These are phyloP conservation scores for Crotalus adamanteus DNA, from an alignment of 2,797 vertebrate genomes.

Conservation along the genomic window DNA sequence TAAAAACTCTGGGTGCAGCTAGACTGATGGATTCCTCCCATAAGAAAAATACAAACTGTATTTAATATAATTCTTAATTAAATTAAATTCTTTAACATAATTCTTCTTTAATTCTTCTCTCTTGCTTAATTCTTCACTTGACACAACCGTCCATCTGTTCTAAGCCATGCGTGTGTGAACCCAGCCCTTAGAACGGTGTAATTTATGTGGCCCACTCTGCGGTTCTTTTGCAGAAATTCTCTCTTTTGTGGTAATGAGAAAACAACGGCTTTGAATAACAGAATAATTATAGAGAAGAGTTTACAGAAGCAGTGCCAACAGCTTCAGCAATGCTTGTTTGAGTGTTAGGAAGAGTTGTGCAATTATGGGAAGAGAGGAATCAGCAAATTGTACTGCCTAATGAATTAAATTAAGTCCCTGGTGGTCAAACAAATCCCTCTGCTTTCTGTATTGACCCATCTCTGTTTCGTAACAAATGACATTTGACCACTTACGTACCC, in stretches of 20 bases:
- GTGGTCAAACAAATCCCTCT: background rate
- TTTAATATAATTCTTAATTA: background rate
- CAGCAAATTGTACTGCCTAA: background rate
- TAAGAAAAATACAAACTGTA: background rate
- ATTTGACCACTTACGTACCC: background rate
- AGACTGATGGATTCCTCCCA: background rate
- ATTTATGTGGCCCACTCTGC: background rate
- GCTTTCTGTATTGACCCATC: background rate
- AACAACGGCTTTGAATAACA: slow-evolving; percentile 20
- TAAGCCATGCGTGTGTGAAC: background rate
- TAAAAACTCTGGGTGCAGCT: background rate
- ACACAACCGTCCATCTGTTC: background rate
- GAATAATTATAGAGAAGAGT: slow-evolving; percentile 12
- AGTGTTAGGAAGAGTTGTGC: slow-evolving; percentile 22
- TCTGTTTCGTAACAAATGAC: background rate
- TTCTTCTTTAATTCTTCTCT: background rate
- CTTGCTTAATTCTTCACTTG: background rate
- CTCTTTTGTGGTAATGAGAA: slow-evolving; percentile 16
- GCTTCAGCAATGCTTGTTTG: slow-evolving; percentile 22
- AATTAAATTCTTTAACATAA: background rate
- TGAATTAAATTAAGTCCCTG: background rate
- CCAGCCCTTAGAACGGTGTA: too few relatives aligned
- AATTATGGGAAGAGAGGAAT: slow-evolving; percentile 5
- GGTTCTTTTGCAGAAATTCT: slow-evolving; percentile 9
- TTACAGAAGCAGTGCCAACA: background rate